Percentiles rank a stretch among this genome's conserved stretches.
Evolutionary conservation across 2,113 vertebrate genomes (phyloP).

Genomic region (Archilochus colubris): DNA sequence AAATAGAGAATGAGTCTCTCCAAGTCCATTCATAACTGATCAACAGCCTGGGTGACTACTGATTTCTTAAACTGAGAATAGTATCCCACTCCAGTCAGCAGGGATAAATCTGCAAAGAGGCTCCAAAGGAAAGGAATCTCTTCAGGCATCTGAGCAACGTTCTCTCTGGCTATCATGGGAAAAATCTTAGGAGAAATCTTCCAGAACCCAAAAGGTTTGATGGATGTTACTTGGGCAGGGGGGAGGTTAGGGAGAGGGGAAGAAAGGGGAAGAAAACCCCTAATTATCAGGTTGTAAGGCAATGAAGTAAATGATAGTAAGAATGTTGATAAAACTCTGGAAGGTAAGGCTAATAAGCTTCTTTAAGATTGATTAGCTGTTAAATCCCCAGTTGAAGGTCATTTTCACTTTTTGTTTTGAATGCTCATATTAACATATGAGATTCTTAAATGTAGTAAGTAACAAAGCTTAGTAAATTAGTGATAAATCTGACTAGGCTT

Average conservation of each 20-base stretch:
- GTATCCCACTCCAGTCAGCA: not conserved
- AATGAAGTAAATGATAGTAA: not conserved
- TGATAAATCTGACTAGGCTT: not conserved
- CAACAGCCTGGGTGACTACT: not conserved
- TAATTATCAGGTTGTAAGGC: not conserved
- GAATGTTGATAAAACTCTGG: not conserved
- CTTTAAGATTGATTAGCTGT: not conserved
- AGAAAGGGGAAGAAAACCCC: not conserved
- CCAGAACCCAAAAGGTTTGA: not conserved
- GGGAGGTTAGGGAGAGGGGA: fast-evolving
- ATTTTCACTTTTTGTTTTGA: not conserved
- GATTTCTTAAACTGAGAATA: not conserved
- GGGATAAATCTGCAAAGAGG: not conserved
- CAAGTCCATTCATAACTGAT: not conserved
- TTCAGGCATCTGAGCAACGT: not conserved
- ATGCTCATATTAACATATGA: not conserved
- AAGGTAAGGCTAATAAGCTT: not conserved
- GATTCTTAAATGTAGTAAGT: not conserved
- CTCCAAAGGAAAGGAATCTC: not conserved
- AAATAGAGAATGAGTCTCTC: not conserved
- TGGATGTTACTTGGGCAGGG: fast-evolving
- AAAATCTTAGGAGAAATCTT: not conserved
- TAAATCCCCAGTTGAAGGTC: not conserved
- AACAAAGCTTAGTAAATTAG: not conserved
- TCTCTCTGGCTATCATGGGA: not conserved